Base-by-base conservation (phyloP, 2,113 vertebrate genomes). In the Thunnus maccoyii region DNA sequence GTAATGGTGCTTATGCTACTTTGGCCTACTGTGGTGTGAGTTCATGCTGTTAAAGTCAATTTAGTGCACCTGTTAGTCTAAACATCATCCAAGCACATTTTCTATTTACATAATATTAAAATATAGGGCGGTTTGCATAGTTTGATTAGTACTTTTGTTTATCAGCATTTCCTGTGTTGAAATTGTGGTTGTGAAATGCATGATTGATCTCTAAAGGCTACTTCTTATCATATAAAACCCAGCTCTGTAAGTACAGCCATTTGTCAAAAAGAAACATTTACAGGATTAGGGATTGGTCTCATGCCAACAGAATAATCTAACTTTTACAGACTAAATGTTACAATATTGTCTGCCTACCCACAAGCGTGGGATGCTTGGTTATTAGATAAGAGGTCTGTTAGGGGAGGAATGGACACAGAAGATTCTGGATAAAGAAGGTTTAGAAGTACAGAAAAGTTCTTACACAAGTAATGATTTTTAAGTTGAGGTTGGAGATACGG, bases 1-100 rank as follows among this genome's bases (percentile, higher is more conserved):
- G 83, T 81, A 86, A 87, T 76, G 66, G 79, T 66, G 76, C 76
- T 62, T 74, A 46, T 75, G 79, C 76, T 78, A 60, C 77, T 79
- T 80, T 82, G 77, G 68, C 62, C 54, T 46, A 58, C 62, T 76
- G 73, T 20, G 18, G 44, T 46, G 27, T 20, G 66, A 63, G 54
- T 76, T 51, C 63, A 76, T 78, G 76, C 72, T 69, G 60, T 57
- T 89, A 30, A 27, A 75, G 70, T 84, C 78, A 72, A n/a, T 77
- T 64, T 25, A 51, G 30, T 72, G 68, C 64, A 74, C 50, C 79
- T 72, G 80, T 71, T 85, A 62, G 46, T 65, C 70, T 64, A 62
- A 54, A 61, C 48, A 57, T 68, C 36, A 69, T 46, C 60, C 50
- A 44, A 62, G 46, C 30, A 52, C 27, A 65, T 44, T 66, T 73